These are phyloP conservation scores for Chouioia cunea DNA, from an alignment of 2,888 invertebrate genomes.

Conservation along the genomic window DNA sequence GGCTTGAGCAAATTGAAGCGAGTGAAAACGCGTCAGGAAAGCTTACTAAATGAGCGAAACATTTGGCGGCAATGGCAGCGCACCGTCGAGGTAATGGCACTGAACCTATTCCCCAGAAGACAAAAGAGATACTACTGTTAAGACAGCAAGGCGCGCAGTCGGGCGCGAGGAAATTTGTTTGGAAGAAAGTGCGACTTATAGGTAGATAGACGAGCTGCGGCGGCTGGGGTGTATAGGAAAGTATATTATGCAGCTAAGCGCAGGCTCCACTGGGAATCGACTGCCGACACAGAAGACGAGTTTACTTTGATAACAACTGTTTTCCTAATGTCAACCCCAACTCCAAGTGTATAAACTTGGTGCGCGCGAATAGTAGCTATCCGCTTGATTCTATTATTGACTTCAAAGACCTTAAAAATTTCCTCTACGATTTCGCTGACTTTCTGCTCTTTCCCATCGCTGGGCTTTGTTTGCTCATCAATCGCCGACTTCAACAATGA, in stretches of 20 bases:
- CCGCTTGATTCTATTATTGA: slow-evolving; percentile 30
- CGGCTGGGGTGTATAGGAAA: no score
- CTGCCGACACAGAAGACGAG: slow-evolving; percentile 40
- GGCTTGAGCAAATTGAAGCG: no score
- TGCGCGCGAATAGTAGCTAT: slow-evolving; percentile 20
- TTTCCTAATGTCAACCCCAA: slow-evolving; percentile 48
- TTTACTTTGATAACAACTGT: slow-evolving; percentile 58
- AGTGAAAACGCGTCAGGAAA: neutral
- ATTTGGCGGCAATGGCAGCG: slow-evolving; percentile 5
- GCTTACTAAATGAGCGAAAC: slow-evolving; percentile 2
- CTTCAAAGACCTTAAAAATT: slow-evolving; percentile 24
- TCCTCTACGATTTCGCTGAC: slow-evolving; percentile 19
- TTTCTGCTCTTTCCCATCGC: neutral
- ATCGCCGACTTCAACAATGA: neutral
- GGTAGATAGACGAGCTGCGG: neutral
- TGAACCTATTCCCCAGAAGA: slow-evolving; percentile 14
- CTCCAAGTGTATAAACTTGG: slow-evolving; percentile 17
- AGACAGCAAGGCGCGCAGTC: slow-evolving; percentile 3
- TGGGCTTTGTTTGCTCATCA: slow-evolving; percentile 3
- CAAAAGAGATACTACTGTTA: slow-evolving; percentile 18
- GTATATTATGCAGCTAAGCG: neutral
- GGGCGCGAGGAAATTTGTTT: slow-evolving; percentile 4
- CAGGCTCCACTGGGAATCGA: slow-evolving; percentile 16
- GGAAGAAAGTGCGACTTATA: neutral
- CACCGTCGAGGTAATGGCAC: neutral